Base-by-base conservation (phyloP, 2,888 invertebrate genomes). In the Vandiemenella viatica region DNA sequence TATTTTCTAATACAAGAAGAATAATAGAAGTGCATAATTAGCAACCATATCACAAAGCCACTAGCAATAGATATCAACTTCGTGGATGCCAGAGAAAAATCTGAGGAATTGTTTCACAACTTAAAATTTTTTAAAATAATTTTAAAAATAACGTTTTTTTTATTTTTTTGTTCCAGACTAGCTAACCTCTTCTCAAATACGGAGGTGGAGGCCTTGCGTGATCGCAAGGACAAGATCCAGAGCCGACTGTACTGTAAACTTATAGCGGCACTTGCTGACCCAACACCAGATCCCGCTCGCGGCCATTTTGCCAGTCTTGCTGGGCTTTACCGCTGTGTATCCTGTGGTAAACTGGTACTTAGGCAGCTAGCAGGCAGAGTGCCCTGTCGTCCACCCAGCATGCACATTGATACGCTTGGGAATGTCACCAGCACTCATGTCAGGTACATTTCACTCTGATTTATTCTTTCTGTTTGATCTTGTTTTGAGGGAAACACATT, bases 211-310 rank as follows among this genome's bases (percentile, higher is more conserved):
- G 72, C 75, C 32, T 74, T 93, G 37, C 76, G 80, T 53, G 93
- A 95, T 62, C 81, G 84, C 56, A 87, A 86, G 60, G 93, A 93
- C 65, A 87, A 91, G 63, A 80, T 91, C 15, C 85, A 86, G 59
- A 86, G 87, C 1, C 75, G 85, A 1, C 67, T 91, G 18, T 91
- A 82, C 71, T 83, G 84, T 56, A 88, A 89, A 68, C 71, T 90
- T 59, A 85, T 90, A 47, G 69, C 80, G 55, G 80, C 83, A 0
- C 70, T 91, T 5, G 80, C 78, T 5, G 85, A 87, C 62, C 75
- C 79, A 0, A 80, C 79, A 53, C 79, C 86, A 0, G 83, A 88
- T 64, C 79, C 79, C 0, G 67, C 81, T 47, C 69, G 84, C 4
- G 90, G 89, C 0, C 89, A 90, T 62, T 87, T 80, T 68, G 80